Evolutionary conservation across 2,888 invertebrate species (phyloP), one percentile per base, ranked within the genome.

Genomic region (Amiota minor): DNA sequence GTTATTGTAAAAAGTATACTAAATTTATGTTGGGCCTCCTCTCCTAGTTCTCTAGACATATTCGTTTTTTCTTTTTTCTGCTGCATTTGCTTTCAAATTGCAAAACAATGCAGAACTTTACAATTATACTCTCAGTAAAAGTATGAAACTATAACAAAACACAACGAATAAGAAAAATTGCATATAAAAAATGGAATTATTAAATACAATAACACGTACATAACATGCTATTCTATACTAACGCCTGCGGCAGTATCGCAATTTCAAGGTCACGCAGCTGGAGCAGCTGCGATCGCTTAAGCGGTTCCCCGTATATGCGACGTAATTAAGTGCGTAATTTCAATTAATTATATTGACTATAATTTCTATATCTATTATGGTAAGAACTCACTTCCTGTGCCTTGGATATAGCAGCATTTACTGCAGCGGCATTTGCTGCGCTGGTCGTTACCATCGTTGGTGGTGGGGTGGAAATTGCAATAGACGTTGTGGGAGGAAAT

Each of bases 381-480:
- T 88, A 88, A 86, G 88, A 86, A 87, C 88, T 84, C 89, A 89
- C 89, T 88, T 89, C 89, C 88, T 90, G 90, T 82, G 90, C 89
- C 84, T 90, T 89, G 74, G 89, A 86, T 78, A 89, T 88, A 72
- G 89, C 89, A 76, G 87, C 85, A 72, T 86, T 88, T 88, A 91
- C 90, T 89, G 87, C 92, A 70, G 90, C 90, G 90, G 91, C 80
- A 72, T 82, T 87, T 49, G 87, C 81, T 62, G 81, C 76, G 74
- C 78, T 81, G 76, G 83, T 81, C 61, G 86, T 80, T 68, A 83
- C 80, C 74, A 91, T 67, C 90, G 91, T 77, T n/a, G 67, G 20
- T 9, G 85, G 78, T 16, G 83, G 83, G 23, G 86, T 86, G 16
- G 67, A 50, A 20, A 35, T n/a, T 11, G 50, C 23, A 23, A 83